A percentile compares a stretch with the other conserved stretches of the same genome.
phyloP scores from a whole-genome alignment of 2,888 invertebrate genomes.

The Phaedon cochleariae region DNA sequence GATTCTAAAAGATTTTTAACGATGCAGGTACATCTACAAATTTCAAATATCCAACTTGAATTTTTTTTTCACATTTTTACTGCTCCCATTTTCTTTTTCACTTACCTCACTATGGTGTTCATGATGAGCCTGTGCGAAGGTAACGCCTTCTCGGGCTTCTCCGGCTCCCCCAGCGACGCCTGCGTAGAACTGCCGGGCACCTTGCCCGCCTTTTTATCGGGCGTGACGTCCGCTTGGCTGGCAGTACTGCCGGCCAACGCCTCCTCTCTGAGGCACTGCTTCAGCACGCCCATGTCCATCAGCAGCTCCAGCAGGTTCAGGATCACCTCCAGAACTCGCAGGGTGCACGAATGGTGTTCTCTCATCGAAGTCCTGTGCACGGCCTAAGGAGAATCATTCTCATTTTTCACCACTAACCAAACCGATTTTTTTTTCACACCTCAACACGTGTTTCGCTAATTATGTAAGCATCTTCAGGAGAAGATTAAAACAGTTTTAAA shows the following conservation, averaged over 20 bases:
- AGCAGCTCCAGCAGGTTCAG: conserved; percentile 91
- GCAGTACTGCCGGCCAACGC: conserved; percentile 53
- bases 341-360: conserved; percentile 83
- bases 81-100: no score
- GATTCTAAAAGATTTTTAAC: no score
- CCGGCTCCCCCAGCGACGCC: conserved; percentile 58
- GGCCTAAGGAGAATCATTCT: conserved; percentile 66
- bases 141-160: conserved; percentile 64
- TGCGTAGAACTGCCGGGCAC: conserved; percentile 41
- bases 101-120: conserved; percentile 73
- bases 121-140: conserved; percentile 77
- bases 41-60: no score
- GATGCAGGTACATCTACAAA: no score
- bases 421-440: no score
- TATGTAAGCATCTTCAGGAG: no score
- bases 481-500: no score
- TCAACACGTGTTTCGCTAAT: no score
- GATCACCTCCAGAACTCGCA: conserved; percentile 91
- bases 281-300: conserved; percentile 88
- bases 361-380: conserved; percentile 87
- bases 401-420: no score
- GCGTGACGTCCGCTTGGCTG: conserved; percentile 44
- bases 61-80: no score
- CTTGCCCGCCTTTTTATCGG: conserved; percentile 47
- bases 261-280: conserved; percentile 66